These are phyloP conservation scores for Siderastrea radians DNA, from an alignment of 92 coral and sea anemone genomes.

Conservation along the genomic window DNA sequence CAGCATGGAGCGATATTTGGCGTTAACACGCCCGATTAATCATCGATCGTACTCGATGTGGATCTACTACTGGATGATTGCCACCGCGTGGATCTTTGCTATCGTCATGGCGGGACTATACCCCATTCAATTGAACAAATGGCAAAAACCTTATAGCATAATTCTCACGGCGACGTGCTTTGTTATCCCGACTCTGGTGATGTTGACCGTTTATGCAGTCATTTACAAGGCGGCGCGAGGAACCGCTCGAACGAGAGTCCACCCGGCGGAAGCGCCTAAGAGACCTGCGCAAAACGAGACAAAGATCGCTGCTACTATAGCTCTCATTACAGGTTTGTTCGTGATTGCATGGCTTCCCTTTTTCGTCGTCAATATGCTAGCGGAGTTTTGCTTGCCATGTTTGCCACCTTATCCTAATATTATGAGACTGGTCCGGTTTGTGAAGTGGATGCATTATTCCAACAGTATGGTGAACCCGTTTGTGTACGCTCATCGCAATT, in stretches of 20 bases:
- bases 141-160: constrained; percentile 82
- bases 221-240: constrained; percentile 76
- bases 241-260: constrained; percentile 66
- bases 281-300: constrained; percentile 75
- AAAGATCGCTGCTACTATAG: constrained; percentile 84
- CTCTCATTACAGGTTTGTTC: constrained; percentile 86
- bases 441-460: constrained; percentile 96
- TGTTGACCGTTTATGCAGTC: constrained; percentile 72
- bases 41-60: constrained; percentile 76
- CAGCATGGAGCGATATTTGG: constrained; percentile 90
- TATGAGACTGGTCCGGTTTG: constrained; percentile 72
- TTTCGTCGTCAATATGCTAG: constrained; percentile 72
- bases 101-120: constrained; percentile 74
- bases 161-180: constrained; percentile 72
- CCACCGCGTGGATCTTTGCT: constrained; percentile 78
- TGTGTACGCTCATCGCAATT: constrained; percentile 88
- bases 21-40: constrained; percentile 84
- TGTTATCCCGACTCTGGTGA: constrained; percentile 74
- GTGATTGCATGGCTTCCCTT: constrained; percentile 94
- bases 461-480: constrained; percentile 90
- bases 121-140: constrained; percentile 72
- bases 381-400: constrained; percentile 55
- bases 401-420: constrained; percentile 60
- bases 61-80: constrained; percentile 72
- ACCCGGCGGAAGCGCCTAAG: constrained; percentile 52